Evolutionary conservation across 2,888 invertebrate genomes (phyloP), one percentile per base, ranked within the genome.

Genomic region (Polyommatus iphigenia): DNA sequence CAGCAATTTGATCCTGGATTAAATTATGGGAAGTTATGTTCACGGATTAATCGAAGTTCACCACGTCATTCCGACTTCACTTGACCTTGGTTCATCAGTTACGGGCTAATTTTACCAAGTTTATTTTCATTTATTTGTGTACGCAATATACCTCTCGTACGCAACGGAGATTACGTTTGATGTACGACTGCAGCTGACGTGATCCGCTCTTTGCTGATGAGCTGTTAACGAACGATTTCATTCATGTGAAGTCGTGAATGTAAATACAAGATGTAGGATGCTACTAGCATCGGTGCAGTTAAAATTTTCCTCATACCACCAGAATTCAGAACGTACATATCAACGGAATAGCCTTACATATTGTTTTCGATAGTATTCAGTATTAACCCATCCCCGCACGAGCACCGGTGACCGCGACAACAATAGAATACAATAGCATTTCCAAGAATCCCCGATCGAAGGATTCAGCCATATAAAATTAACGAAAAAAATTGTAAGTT

Each of bases 61-160:
- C 1, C 18, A 5, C 18, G 54, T 54, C 18, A 54, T 54, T 50
- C 54, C 54, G 18, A 18, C 18, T 54, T 10, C 2, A 76, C 32
- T 41, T 29, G 59, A 50, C 75, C 76, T 76, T 62, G 62, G 57
- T 46, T 67, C 67, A 41, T 76, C 76, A 54, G 29, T 24, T 67
- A 29, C 67, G 67, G 1, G 76, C 79, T 81, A 81, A 79, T 81
- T 80, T 80, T 82, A 82, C 75, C 76, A 75, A 78, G 78, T 79
- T 81, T 82, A 79, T 80, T 81, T 81, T 81, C 76, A 79, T 81
- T 78, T 78, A 76, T 62, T 79, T 80, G 78, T 79, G 79, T 80
- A 79, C 78, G 80, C 79, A 79, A 80, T 46, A 75, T 54, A 75
- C 50, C 75, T 54, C 54, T 50, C 75, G 75, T 54, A 75, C 24